Evolutionary conservation across 2,113 vertebrate genomes (phyloP), one percentile per base, ranked within the genome.

Genomic region (Chaetodon auriga): DNA sequence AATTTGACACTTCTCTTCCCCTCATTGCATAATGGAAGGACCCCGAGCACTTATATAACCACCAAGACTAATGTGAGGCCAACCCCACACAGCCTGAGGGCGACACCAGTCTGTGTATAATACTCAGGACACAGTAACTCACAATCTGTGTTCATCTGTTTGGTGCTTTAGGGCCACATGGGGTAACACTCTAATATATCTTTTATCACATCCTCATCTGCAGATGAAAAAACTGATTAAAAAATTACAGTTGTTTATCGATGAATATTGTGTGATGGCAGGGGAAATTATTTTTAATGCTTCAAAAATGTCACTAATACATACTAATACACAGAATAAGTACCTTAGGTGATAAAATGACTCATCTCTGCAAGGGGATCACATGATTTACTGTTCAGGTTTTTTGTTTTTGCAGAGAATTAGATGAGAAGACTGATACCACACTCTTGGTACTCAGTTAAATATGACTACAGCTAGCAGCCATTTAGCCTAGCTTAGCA

Each of bases 21-120:
- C n/a, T 54, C 18, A n/a, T 62, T 63, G 46, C 7, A 49, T 64
- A 43, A 73, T 10, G 11, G 23, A 68, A 23, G 16, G 55, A 72
- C 49, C 65, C 19, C 0, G 21, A 11, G 58, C 6, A 1, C 73
- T 85, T 36, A n/a, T 64, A 25, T 51, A 78, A 87, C 38, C 36
- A 48, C 2, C 3, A 25, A 38, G 54, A 58, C 69, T 79, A 79
- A 87, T 72, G 76, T 71, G 63, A 75, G 61, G 58, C 36, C 30
- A 14, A 51, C 12, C 5, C 2, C 38, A n/a, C 51, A 45, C 54
- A 60, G 46, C 38, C 35, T 46, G 11, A 69, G 25, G 0, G 30
- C 68, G 8, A 53, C 53, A 72, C 23, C 63, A 75, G 41, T 38
- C 45, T 49, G 7, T 45, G 53, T 66, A 74, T 46, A 57, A 78